Conservation (phyloP, 2,113 vertebrate species). For the Chascanopsetta lugubris region DNA sequence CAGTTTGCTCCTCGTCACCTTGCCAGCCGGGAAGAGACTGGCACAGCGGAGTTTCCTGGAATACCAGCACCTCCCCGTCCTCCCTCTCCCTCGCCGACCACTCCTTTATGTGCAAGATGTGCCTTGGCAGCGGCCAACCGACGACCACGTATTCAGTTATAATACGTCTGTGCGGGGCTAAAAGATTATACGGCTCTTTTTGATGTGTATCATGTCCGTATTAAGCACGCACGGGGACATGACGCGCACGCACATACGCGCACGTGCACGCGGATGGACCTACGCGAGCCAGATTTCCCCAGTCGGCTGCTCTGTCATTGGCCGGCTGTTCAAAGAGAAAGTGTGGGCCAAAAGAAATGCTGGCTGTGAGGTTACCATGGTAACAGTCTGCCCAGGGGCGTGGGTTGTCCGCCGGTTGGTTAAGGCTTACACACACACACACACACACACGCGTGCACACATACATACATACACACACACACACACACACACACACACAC, state of each 20-base stretch:
- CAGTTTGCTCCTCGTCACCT: constrained; percentile 41
- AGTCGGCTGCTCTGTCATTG: constrained; percentile 73
- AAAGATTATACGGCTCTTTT: constrained; percentile 44
- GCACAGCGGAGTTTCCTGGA: constrained; percentile 46
- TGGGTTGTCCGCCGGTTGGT: constrained; percentile 70
- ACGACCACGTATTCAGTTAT: constrained; percentile 27
- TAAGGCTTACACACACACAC: constrained; percentile 39
- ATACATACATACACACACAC: constrained; percentile 15
- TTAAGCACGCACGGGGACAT: constrained; percentile 6
- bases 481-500: constrained; percentile 16
- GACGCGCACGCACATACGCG: constrained; percentile 21
- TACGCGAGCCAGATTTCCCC: constrained; percentile 69
- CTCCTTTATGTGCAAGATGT: constrained; percentile 42
- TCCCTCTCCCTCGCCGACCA: constrained; percentile 35
- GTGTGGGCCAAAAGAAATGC: constrained; percentile 68
- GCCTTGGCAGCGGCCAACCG: constrained; percentile 42
- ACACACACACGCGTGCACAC: constrained; percentile 13
- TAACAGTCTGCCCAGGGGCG: constrained; percentile 75
- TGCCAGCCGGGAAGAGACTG: constrained; percentile 54
- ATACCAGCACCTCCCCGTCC: constrained; percentile 46
- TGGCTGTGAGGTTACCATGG: constrained; percentile 77
- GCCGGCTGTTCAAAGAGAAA: constrained; percentile 77
- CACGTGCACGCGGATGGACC: constrained; percentile 31
- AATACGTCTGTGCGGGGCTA: constrained; percentile 24
- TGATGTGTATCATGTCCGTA: constrained; percentile 50